Percentiles rank a stretch among this genome's conserved stretches.
Conservation (phyloP, 2,797 vertebrate species). For the Etheostoma nigrum region DNA sequence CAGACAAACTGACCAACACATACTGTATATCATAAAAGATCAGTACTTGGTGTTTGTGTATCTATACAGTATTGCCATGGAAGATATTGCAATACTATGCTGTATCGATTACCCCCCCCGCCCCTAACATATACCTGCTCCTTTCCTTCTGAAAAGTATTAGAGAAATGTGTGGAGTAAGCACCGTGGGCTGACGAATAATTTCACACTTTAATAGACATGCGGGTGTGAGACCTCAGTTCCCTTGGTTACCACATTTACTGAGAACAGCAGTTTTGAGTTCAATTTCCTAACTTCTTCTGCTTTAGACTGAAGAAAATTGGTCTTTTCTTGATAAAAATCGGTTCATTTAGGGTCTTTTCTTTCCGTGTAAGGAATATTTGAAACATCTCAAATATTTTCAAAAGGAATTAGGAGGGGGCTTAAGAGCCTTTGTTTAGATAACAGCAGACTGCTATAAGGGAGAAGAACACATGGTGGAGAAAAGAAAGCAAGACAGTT, state of each 20-base stretch:
- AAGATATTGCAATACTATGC: too few relatives aligned
- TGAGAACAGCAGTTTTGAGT: slow-evolving; percentile 47
- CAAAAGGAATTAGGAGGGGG: slow-evolving; percentile 7
- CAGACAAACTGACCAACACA: too few relatives aligned
- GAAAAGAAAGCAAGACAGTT: slow-evolving; percentile 11
- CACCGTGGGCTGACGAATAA: slow-evolving; percentile 27
- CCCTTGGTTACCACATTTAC: slow-evolving; percentile 61
- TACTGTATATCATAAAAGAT: too few relatives aligned
- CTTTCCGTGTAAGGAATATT: slow-evolving; percentile 16
- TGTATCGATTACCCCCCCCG: too few relatives aligned
- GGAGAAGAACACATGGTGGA: slow-evolving; percentile 1
- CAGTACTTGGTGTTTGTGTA: too few relatives aligned
- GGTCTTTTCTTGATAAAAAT: slow-evolving; percentile 22
- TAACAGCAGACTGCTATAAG: slow-evolving; percentile 22
- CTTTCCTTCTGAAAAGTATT: slow-evolving; percentile 29
- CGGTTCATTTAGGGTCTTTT: slow-evolving; percentile 11
- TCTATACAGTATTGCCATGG: too few relatives aligned
- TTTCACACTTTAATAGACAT: slow-evolving; percentile 41
- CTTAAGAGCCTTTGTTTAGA: slow-evolving; percentile 6
- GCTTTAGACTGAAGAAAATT: slow-evolving; percentile 26
- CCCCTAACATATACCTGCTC: not conserved
- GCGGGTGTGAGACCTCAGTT: slow-evolving; percentile 57
- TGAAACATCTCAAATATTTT: slow-evolving; percentile 26
- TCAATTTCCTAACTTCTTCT: slow-evolving; percentile 18
- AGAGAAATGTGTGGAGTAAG: slow-evolving; percentile 50